Base-by-base conservation (phyloP, 2,113 vertebrate genomes). In the Hystrix cristata region DNA sequence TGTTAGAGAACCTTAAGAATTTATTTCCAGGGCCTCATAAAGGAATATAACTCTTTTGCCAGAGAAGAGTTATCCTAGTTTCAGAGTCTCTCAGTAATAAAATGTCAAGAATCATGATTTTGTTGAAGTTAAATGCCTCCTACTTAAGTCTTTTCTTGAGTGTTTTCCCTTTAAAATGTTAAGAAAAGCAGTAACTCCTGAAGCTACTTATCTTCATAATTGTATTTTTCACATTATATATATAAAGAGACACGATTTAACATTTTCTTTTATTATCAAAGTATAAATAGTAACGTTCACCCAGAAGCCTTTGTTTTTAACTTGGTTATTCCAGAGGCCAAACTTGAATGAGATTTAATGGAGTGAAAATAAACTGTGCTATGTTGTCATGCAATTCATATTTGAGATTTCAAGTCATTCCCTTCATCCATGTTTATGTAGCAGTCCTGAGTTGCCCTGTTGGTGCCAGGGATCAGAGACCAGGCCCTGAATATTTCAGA, bases 41-140 rank as follows among this genome's bases (percentile, higher is more conserved):
- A 92, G 46, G 96, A 98, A 92, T n/a, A 95, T 81, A 82, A 96
- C 74, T 96, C 89, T 84, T 95, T 83, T 91, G 59, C 59, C 91
- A 76, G 72, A 97, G 91, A 64, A 59, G 67, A 1, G 0, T 95
- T 88, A 91, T 81, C 80, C 90, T 81, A 93, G 65, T 96, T 94
- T 96, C 15, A 95, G 92, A 97, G 55, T 89, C 94, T 97, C 94
- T 97, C 91, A 82, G 80, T 95, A 51, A 97, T 87, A 84, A 95
- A 96, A 97, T 97, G 97, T 97, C 82, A 95, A 96, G 88, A 96
- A 59, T 97, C 88, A 88, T 43, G 67, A 87, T 48, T 97, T 98
- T 97, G 92, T 93, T 98, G 85, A 97, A 97, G 97, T 95, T 98
- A 97, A 98, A 97, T 96, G 59, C 60, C 83, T 95, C 92, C 94